These are phyloP conservation scores for Helostoma temminkii DNA, from an alignment of 2,797 vertebrate species.

Conservation along the genomic window DNA sequence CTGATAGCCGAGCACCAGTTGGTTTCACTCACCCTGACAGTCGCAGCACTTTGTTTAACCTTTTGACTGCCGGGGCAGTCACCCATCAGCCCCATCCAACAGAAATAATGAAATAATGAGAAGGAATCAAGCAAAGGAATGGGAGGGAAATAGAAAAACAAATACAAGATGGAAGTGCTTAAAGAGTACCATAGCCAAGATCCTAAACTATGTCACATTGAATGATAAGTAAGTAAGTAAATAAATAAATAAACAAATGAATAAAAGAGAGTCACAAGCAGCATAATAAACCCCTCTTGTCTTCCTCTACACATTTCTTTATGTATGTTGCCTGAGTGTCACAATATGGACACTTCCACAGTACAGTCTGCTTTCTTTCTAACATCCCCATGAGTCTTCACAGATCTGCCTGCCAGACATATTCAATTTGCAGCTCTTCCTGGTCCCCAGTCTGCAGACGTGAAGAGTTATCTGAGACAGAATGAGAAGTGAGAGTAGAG, in stretches of 20 bases:
- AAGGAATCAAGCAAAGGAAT: constrained; percentile 69
- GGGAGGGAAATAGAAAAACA: constrained; percentile 79
- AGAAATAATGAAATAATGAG: constrained; percentile 86
- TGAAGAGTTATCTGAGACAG: constrained; percentile 80
- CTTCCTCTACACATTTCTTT: constrained; percentile 73
- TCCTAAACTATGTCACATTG: constrained; percentile 35
- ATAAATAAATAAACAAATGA: constrained; percentile 60
- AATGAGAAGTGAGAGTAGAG: constrained; percentile 75
- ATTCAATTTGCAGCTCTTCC: constrained; percentile 86
- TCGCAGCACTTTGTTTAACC: constrained; percentile 95
- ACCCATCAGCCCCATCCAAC: constrained; percentile 79
- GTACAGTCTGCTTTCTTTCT: constrained; percentile 75
- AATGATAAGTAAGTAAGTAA: constrained; percentile 21
- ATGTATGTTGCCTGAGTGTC: constrained; percentile 76
- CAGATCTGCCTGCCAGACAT: constrained; percentile 83
- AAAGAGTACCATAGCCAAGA: constrained; percentile 31
- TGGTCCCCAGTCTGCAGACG: constrained; percentile 76
- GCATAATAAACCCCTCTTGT: constrained; percentile 73
- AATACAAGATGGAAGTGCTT: constrained; percentile 82
- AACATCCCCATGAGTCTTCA: constrained; percentile 80
- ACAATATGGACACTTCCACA: constrained; percentile 79
- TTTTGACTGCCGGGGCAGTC: constrained; percentile 87
- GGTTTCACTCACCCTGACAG: constrained; percentile 97
- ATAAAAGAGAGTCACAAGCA: constrained; percentile 57
- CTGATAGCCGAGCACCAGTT: constrained; percentile 93